Conservation (phyloP, 2,888 invertebrate genomes). For the Euspilapteryx auroguttella region DNA sequence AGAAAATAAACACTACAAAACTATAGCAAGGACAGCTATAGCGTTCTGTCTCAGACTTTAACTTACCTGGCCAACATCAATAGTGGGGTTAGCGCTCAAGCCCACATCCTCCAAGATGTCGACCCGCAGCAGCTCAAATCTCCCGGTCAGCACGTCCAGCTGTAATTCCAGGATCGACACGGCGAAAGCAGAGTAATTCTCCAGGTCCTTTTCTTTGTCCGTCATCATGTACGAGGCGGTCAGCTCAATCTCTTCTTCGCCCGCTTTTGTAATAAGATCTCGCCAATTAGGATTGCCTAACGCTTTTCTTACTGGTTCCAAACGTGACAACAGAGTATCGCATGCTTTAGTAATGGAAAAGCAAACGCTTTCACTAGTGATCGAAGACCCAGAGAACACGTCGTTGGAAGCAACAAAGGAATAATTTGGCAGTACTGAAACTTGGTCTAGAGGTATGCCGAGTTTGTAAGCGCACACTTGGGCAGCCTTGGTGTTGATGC, state of each 20-base stretch:
- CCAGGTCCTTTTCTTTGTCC: constrained; percentile 44
- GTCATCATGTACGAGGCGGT: constrained; percentile 64
- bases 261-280: constrained; percentile 59
- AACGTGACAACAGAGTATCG: constrained; percentile 51
- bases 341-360: constrained; percentile 64
- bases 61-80: constrained; percentile 69
- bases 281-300: constrained; percentile 57
- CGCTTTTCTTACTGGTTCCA: constrained; percentile 55
- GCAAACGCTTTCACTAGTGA: constrained; percentile 65
- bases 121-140: constrained; percentile 58
- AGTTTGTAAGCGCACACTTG: constrained; percentile 76
- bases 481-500: constrained; percentile 76
- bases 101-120: constrained; percentile 73
- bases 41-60: constrained; percentile 5
- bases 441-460: constrained; percentile 64
- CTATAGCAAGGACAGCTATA: too few species aligned
- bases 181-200: constrained; percentile 61
- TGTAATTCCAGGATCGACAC: constrained; percentile 66
- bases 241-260: constrained; percentile 56
- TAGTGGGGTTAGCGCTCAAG: constrained; percentile 64
- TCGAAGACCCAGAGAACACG: constrained; percentile 66
- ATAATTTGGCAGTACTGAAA: constrained; percentile 64
- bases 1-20: too few species aligned
- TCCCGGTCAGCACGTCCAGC: constrained; percentile 71
- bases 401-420: constrained; percentile 64